Percentiles rank a stretch among this genome's conserved stretches.
phyloP scores from a whole-genome alignment of 2,797 vertebrate genomes.

The Anas bahamensis region DNA sequence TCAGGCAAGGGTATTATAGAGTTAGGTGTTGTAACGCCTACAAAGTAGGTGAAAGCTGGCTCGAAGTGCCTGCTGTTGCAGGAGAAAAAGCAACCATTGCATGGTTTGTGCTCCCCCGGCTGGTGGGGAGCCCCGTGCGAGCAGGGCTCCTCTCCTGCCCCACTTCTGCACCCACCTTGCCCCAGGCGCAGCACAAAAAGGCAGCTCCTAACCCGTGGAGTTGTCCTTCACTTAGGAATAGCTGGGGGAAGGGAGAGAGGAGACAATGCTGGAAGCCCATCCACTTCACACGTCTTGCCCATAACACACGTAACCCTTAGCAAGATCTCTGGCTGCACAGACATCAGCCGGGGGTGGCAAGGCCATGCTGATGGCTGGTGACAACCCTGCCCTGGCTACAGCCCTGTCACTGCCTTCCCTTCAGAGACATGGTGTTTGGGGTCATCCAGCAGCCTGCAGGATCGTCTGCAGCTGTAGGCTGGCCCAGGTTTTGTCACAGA shows the following conservation, averaged over 20 bases:
- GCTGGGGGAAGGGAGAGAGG: neutral
- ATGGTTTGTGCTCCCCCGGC: accelerated
- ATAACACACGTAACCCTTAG: neutral
- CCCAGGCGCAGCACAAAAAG: neutral
- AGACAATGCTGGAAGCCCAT: accelerated
- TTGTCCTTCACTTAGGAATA: neutral
- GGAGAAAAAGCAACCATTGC: neutral
- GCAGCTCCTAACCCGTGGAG: neutral
- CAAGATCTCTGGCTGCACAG: neutral
- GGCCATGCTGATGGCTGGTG: neutral
- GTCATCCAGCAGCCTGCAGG: neutral
- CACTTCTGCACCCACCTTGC: neutral
- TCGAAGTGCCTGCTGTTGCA: accelerated
- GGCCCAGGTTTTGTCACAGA: neutral
- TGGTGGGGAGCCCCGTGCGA: neutral
- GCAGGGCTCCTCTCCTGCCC: neutral
- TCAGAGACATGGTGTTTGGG: neutral
- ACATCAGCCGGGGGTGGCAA: neutral
- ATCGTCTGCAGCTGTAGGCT: neutral
- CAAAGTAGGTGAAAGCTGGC: neutral
- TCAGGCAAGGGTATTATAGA: neutral
- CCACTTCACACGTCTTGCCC: neutral
- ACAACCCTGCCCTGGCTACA: neutral
- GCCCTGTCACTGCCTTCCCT: neutral
- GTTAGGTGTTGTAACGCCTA: neutral